phyloP scores from a whole-genome alignment of 2,797 vertebrate species.

The Chaetodon trifasciatus region DNA sequence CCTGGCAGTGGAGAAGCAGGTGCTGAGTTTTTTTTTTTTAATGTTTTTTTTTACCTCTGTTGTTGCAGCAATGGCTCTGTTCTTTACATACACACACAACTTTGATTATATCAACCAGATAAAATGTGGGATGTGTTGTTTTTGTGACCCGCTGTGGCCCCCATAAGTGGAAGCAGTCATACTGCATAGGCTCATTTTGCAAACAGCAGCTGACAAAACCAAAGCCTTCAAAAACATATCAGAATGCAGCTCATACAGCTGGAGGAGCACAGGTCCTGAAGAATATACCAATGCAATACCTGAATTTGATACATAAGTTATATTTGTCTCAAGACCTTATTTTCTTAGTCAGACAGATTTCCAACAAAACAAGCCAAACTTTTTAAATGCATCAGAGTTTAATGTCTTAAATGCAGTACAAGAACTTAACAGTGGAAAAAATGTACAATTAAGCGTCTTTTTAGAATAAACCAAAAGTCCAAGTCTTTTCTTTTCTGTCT shows the following conservation, averaged over 20 bases:
- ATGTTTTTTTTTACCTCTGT: not conserved
- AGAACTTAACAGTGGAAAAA: not conserved
- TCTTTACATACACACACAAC: not conserved
- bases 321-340: not conserved
- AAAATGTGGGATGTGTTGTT: not conserved
- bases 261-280: not conserved
- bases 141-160: conserved; percentile 12
- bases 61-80: not conserved
- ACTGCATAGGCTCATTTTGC: not conserved
- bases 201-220: conserved; percentile 21
- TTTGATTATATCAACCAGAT: not conserved
- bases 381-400: not conserved
- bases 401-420: not conserved
- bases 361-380: not conserved
- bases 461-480: not conserved
- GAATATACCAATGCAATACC: not conserved
- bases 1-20: conserved; percentile 33
- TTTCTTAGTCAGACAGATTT: not conserved
- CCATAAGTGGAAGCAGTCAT: not conserved
- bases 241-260: not conserved
- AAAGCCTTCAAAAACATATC: not conserved
- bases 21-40: conserved; percentile 10
- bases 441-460: not conserved
- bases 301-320: not conserved
- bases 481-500: too few relatives aligned